phyloP scores from a whole-genome alignment of 1,140 invertebrate genomes.

The Saccostrea glomerata region DNA sequence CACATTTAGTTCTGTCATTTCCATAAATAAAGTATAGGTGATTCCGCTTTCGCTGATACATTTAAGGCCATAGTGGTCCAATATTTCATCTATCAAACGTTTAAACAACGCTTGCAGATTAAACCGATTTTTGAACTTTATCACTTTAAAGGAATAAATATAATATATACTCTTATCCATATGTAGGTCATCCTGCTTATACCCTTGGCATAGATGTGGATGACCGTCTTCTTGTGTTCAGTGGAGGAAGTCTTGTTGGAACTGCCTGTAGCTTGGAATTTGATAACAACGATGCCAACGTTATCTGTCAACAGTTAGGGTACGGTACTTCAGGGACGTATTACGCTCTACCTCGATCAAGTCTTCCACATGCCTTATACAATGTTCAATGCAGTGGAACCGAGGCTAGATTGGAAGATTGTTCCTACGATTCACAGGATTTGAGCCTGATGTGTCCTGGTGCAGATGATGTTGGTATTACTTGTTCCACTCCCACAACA shows the following conservation, averaged over 20 bases:
- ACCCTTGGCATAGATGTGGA: neutral
- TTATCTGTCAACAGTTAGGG: neutral
- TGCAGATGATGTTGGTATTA: neutral
- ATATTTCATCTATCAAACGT: no score
- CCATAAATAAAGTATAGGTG: no score
- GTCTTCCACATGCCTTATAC: neutral
- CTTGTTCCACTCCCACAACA: neutral
- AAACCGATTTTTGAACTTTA: no score
- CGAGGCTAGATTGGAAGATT: neutral
- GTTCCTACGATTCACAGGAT: neutral
- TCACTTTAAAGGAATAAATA: no score
- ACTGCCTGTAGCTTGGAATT: neutral
- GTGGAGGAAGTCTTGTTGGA: neutral
- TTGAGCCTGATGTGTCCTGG: neutral
- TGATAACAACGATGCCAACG: neutral
- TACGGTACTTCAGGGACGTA: neutral
- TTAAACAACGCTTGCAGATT: no score
- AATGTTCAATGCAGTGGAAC: neutral
- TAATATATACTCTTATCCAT: neutral
- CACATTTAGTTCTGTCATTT: no score
- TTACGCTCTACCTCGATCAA: neutral
- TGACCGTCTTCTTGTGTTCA: neutral
- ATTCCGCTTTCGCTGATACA: no score
- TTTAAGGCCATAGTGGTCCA: no score
- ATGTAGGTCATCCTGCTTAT: neutral